Evolutionary conservation across 1,140 invertebrate species (phyloP).

Genomic region (Achroia grisella): DNA sequence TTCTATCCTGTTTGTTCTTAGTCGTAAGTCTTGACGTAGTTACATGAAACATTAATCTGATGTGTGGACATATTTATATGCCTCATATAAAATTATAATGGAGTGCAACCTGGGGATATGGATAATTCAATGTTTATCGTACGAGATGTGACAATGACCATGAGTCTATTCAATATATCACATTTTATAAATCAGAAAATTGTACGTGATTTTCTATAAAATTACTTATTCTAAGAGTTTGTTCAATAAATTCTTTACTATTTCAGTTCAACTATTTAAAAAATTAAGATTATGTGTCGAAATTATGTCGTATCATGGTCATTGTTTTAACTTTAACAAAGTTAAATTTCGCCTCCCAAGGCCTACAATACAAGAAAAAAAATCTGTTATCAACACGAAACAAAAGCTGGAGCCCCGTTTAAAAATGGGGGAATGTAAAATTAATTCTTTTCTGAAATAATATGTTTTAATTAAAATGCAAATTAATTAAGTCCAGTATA

Average conservation of each 20-base stretch:
- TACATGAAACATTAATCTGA: constrained; percentile 8
- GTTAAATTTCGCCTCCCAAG: neutral
- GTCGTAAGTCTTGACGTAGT: neutral
- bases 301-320: no score
- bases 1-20: no score
- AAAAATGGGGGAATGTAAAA: constrained; percentile 19
- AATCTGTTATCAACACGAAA: constrained; percentile 16
- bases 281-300: no score
- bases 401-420: constrained; percentile 16
- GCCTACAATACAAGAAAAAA: neutral
- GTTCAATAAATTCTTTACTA: no score
- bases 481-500: constrained; percentile 67
- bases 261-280: no score
- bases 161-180: constrained; percentile 1
- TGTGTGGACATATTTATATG: constrained; percentile 27
- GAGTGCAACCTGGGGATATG: constrained; percentile 19
- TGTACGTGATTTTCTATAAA: no score
- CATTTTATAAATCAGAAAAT: no score
- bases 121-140: constrained; percentile 51
- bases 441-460: constrained; percentile 43
- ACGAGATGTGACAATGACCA: constrained; percentile 34
- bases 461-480: constrained; percentile 67
- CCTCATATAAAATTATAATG: constrained; percentile 54
- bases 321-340: no score
- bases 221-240: no score